Conservation (phyloP, 2,113 vertebrate genomes). For the Oreochromis niloticus region DNA sequence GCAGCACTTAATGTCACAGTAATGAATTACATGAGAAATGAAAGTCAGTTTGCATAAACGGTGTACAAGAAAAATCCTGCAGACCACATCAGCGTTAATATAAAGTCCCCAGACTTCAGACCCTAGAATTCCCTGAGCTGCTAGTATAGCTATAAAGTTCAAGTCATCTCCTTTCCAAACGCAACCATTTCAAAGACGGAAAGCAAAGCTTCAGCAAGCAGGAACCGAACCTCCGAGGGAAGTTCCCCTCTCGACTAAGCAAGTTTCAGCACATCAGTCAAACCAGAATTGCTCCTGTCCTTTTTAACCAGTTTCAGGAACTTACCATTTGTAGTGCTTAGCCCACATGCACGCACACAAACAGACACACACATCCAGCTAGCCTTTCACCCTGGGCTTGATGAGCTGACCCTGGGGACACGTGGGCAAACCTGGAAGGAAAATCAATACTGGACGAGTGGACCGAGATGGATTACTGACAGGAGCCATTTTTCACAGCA, state of each 20-base stretch:
- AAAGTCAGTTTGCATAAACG: neutral
- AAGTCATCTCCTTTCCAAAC: neutral
- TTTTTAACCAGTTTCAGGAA: neutral
- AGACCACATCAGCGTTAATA: neutral
- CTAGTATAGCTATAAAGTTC: neutral
- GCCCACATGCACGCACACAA: neutral
- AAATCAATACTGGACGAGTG: slow-evolving; percentile 6
- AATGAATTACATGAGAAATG: neutral
- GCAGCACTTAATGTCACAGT: neutral
- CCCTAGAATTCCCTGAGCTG: neutral
- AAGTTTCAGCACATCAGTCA: neutral
- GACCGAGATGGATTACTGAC: slow-evolving; percentile 6
- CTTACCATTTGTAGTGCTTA: neutral
- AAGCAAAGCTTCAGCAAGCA: neutral
- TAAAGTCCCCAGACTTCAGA: neutral
- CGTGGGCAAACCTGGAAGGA: neutral
- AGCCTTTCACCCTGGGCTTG: neutral
- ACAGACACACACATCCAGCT: neutral
- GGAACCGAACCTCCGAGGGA: neutral
- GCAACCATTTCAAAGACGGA: neutral
- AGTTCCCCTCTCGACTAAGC: neutral
- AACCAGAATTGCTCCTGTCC: neutral
- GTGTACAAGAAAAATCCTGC: neutral
- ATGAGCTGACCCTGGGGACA: slow-evolving; percentile 7
- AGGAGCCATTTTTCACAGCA: neutral